Percentiles rank a stretch among this genome's conserved stretches.
Conservation (phyloP, 2,888 invertebrate genomes). For the Drosophila imparisetae region DNA sequence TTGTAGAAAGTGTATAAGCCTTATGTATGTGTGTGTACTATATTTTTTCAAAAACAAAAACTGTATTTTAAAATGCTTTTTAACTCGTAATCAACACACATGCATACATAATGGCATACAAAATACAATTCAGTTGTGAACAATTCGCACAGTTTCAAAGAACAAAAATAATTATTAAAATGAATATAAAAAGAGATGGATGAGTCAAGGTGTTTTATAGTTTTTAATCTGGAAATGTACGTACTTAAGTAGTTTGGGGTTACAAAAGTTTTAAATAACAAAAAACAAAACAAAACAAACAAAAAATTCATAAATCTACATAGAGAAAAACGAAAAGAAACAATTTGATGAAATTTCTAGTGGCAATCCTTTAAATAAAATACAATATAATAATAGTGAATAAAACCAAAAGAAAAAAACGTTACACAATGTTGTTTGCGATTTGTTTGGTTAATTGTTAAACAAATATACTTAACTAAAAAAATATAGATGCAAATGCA, state of each 20-base stretch:
- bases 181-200: conserved; percentile 3
- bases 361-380: conserved; percentile 57
- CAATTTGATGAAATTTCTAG: conserved; percentile 56
- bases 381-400: conserved; percentile 19
- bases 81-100: conserved; percentile 29
- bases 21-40: conserved; percentile 39
- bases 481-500: conserved; percentile 10
- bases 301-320: conserved; percentile 12
- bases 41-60: conserved; percentile 66
- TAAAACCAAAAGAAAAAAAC: conserved; percentile 16
- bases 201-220: conserved; percentile 53
- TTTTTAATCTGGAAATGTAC: conserved; percentile 60
- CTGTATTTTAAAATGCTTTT: conserved; percentile 74
- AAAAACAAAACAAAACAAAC: not conserved
- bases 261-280: conserved; percentile 33
- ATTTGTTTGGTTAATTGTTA: conserved; percentile 74
- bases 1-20: conserved; percentile 49
- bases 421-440: conserved; percentile 70
- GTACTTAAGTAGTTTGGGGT: conserved; percentile 56
- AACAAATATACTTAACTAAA: conserved; percentile 45
- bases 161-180: not conserved
- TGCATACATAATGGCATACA: conserved; percentile 18
- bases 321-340: conserved; percentile 30
- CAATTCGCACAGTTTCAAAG: conserved; percentile 56
- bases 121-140: conserved; percentile 59